These are phyloP conservation scores for Phaethon lepturus DNA, from an alignment of 2,113 vertebrate genomes.

Conservation along the genomic window DNA sequence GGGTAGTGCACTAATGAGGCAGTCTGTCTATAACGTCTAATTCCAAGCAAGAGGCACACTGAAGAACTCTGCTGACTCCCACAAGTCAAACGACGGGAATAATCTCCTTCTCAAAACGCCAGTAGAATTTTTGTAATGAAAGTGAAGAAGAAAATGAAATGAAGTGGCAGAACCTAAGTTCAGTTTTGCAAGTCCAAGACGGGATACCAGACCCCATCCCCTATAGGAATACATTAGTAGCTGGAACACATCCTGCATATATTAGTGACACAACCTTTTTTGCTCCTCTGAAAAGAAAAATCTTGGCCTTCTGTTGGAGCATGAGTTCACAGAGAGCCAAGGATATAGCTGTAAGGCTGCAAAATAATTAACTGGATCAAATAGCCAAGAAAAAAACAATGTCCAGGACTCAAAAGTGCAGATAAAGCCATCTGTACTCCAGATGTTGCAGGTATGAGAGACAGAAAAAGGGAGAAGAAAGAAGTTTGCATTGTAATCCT, in stretches of 20 bases:
- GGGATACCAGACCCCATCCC: neutral
- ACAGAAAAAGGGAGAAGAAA: neutral
- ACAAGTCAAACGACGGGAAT: neutral
- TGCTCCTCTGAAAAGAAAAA: neutral
- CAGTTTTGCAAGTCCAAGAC: neutral
- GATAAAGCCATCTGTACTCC: neutral
- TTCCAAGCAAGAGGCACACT: neutral
- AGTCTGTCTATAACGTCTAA: neutral
- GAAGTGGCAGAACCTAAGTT: neutral
- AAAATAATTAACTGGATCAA: neutral
- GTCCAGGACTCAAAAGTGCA: neutral
- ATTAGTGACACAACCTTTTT: neutral
- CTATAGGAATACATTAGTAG: fast-evolving
- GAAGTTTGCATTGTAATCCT: neutral
- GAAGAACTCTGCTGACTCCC: neutral
- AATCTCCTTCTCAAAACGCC: neutral
- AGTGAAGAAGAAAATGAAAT: neutral
- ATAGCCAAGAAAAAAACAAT: neutral
- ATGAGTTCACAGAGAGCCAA: neutral
- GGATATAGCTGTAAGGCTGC: neutral
- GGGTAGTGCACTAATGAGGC: neutral
- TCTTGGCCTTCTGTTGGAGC: neutral
- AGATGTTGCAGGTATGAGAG: neutral
- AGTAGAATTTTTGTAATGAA: neutral
- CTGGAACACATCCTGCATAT: neutral